Percentiles rank a stretch among this genome's conserved stretches.
Evolutionary conservation across 1,140 invertebrate genomes (phyloP).

Genomic region (Bursaphelenchus mucronatus): DNA sequence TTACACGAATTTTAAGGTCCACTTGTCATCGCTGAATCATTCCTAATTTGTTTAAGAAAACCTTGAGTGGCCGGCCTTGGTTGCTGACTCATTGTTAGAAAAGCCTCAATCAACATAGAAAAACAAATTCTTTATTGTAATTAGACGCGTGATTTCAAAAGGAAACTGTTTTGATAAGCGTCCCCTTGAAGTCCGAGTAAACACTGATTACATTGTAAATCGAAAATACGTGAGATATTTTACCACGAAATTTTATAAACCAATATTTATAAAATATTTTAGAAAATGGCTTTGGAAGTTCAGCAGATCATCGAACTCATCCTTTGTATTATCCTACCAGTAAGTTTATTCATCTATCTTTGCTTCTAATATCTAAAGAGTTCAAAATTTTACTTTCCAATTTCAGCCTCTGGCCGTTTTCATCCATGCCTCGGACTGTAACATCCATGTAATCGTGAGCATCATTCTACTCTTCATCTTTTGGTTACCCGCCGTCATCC

Average conservation of each 20-base stretch:
- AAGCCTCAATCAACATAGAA: too few relatives aligned
- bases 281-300: constrained; percentile 21
- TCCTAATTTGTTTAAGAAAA: too few relatives aligned
- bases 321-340: constrained; percentile 25
- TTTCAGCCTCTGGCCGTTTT: constrained; percentile 35
- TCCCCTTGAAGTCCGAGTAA: too few relatives aligned
- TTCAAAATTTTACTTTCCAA: background rate
- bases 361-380: background rate
- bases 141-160: too few relatives aligned
- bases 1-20: too few relatives aligned
- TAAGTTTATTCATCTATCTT: constrained; percentile 7
- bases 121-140: too few relatives aligned
- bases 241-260: background rate
- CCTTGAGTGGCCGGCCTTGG: too few relatives aligned
- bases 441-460: constrained; percentile 25
- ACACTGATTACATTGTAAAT: too few relatives aligned
- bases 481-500: constrained; percentile 26
- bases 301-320: constrained; percentile 28
- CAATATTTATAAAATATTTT: background rate
- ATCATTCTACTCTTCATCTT: constrained; percentile 30
- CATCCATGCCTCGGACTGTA: constrained; percentile 29
- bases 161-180: too few relatives aligned
- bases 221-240: too few relatives aligned
- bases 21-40: too few relatives aligned
- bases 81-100: too few relatives aligned